These are phyloP conservation scores for Oreonectes daqikongensis DNA, from an alignment of 2,797 vertebrate genomes.

Conservation along the genomic window DNA sequence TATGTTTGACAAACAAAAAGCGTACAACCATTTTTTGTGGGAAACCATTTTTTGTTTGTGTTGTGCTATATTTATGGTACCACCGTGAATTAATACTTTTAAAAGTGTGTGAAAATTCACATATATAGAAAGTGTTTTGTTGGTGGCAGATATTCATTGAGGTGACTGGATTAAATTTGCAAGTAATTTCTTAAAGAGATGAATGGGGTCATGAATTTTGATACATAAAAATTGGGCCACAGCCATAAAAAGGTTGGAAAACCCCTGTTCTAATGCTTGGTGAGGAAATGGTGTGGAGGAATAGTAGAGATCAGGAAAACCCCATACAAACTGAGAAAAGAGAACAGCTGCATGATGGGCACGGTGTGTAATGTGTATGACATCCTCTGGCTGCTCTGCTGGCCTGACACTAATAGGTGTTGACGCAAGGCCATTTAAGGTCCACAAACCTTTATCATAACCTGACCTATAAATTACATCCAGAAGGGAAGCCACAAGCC, in stretches of 20 bases:
- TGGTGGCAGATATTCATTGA: too few species aligned
- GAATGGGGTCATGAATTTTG: neutral
- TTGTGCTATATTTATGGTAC: too few species aligned
- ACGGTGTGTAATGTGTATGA: slow-evolving; percentile 71
- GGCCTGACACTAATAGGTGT: slow-evolving; percentile 69
- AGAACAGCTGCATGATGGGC: slow-evolving; percentile 65
- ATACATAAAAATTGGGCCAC: neutral
- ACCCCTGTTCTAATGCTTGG: neutral
- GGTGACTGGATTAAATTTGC: too few species aligned
- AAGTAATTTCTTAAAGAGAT: too few species aligned
- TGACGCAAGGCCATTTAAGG: slow-evolving; percentile 68
- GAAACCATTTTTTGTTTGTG: too few species aligned
- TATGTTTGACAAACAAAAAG: too few species aligned
- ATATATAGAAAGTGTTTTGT: too few species aligned
- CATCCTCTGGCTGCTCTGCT: slow-evolving; percentile 68
- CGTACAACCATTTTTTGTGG: too few species aligned
- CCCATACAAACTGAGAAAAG: neutral
- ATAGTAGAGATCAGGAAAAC: slow-evolving; percentile 28
- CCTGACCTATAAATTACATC: slow-evolving; percentile 63
- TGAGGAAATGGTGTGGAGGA: slow-evolving; percentile 17
- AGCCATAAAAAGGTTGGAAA: neutral
- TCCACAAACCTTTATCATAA: slow-evolving; percentile 60
- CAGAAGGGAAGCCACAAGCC: slow-evolving; percentile 45
- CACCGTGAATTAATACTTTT: too few species aligned
- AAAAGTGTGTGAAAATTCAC: too few species aligned